These are phyloP conservation scores for Podabrus alpinus DNA, from an alignment of 2,888 invertebrate genomes.

Conservation along the genomic window DNA sequence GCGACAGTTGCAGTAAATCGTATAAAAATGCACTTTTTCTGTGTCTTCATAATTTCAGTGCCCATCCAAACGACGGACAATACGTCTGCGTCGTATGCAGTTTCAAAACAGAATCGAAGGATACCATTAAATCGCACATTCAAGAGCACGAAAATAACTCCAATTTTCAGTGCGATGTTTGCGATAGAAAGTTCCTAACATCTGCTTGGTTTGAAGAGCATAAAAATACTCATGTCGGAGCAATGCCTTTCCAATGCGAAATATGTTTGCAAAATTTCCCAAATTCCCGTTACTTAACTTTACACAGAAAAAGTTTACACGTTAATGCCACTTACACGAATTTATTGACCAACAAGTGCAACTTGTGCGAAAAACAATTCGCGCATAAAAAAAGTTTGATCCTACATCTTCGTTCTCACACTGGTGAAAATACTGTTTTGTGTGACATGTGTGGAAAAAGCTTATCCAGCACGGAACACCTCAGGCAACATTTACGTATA, in stretches of 20 bases:
- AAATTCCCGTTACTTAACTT: slow-evolving; percentile 54
- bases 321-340: slow-evolving; percentile 47
- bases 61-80: slow-evolving; percentile 27
- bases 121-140: slow-evolving; percentile 48
- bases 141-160: slow-evolving; percentile 17
- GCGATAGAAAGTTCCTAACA: slow-evolving; percentile 14
- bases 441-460: slow-evolving; percentile 63
- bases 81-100: slow-evolving; percentile 34
- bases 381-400: slow-evolving; percentile 47
- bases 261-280: slow-evolving; percentile 47
- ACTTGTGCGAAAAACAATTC: slow-evolving; percentile 54
- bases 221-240: slow-evolving; percentile 48
- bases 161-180: slow-evolving; percentile 19
- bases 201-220: slow-evolving; percentile 34
- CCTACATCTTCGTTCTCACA: slow-evolving; percentile 51
- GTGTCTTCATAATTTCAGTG: slow-evolving; percentile 34
- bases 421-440: slow-evolving; percentile 54
- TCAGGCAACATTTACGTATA: slow-evolving; percentile 58
- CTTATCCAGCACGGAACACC: slow-evolving; percentile 55
- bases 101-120: slow-evolving; percentile 33
- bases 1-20: slow-evolving; percentile 38
- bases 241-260: slow-evolving; percentile 57
- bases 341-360: slow-evolving; percentile 49
- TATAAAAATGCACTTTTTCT: slow-evolving; percentile 39
- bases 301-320: slow-evolving; percentile 56